Percentiles rank a stretch among this genome's conserved stretches.
Evolutionary conservation across 2,113 vertebrate species (phyloP).

Genomic region (Myxocyprinus asiaticus): DNA sequence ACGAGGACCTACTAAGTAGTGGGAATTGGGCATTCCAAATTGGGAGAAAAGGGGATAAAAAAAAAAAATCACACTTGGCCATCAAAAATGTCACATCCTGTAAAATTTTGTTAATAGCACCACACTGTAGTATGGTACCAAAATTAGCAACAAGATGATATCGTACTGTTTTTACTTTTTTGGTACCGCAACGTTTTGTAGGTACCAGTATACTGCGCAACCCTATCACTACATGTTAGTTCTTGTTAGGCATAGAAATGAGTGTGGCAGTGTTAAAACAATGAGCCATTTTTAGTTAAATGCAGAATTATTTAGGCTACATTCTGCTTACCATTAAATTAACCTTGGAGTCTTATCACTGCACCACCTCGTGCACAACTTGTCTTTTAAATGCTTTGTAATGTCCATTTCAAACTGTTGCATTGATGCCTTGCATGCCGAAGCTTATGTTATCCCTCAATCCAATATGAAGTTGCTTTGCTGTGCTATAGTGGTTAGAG

Average conservation of each 20-base stretch:
- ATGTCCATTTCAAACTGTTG: conserved; percentile 32
- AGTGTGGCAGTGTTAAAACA: not conserved
- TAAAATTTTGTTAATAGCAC: too few relatives aligned
- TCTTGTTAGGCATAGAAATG: not conserved
- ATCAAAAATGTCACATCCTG: too few relatives aligned
- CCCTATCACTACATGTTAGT: not conserved
- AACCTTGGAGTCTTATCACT: not conserved
- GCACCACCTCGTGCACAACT: not conserved
- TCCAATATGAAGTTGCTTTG: conserved; percentile 51
- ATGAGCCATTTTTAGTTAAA: conserved; percentile 13
- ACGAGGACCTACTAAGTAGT: too few relatives aligned
- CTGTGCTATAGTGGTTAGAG: conserved; percentile 46
- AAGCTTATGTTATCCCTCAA: conserved; percentile 39
- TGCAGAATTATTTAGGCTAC: not conserved
- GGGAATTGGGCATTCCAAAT: too few relatives aligned
- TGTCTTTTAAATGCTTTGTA: not conserved
- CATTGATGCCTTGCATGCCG: not conserved
- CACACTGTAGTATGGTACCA: too few relatives aligned
- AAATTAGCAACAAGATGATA: too few relatives aligned
- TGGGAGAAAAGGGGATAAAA: too few relatives aligned
- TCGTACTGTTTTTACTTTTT: too few relatives aligned
- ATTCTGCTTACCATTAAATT: not conserved
- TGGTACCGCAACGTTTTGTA: too few relatives aligned
- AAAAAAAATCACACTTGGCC: too few relatives aligned
- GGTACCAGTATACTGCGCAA: too few relatives aligned